phyloP scores from a whole-genome alignment of 2,113 vertebrate genomes.

The Platysteira castanea region DNA sequence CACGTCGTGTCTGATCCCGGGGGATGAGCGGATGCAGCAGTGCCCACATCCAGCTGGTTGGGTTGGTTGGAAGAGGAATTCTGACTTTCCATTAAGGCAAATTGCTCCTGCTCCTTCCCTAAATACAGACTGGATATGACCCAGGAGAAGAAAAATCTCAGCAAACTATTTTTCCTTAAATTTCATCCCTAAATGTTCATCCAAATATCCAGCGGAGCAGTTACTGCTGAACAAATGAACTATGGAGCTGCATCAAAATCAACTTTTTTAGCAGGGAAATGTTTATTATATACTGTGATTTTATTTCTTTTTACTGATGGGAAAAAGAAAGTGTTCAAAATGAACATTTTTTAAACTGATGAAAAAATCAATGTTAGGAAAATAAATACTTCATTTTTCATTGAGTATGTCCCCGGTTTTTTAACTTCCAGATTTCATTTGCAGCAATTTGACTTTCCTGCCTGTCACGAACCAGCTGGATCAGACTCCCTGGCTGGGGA shows the following conservation, averaged over 20 bases:
- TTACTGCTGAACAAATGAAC: background rate
- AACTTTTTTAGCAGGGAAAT: conserved; percentile 1
- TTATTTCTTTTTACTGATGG: background rate
- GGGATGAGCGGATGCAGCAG: background rate
- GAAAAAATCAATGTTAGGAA: background rate
- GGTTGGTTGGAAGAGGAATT: background rate
- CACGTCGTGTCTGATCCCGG: background rate
- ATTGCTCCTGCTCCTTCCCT: background rate
- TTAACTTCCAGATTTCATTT: background rate
- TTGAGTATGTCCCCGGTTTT: background rate
- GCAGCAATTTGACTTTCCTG: background rate
- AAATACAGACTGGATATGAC: background rate
- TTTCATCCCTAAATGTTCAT: background rate
- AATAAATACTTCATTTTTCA: conserved; percentile 16
- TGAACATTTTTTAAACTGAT: conserved; percentile 11
- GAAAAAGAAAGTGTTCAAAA: background rate
- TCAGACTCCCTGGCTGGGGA: background rate
- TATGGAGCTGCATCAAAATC: background rate
- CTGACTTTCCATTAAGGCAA: background rate
- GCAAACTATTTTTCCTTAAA: background rate
- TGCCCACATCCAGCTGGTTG: background rate
- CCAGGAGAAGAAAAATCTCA: background rate
- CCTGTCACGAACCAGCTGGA: background rate
- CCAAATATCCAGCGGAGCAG: background rate
- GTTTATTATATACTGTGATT: background rate